phyloP scores from a whole-genome alignment of 2,113 vertebrate genomes.

The Piaya cayana region DNA sequence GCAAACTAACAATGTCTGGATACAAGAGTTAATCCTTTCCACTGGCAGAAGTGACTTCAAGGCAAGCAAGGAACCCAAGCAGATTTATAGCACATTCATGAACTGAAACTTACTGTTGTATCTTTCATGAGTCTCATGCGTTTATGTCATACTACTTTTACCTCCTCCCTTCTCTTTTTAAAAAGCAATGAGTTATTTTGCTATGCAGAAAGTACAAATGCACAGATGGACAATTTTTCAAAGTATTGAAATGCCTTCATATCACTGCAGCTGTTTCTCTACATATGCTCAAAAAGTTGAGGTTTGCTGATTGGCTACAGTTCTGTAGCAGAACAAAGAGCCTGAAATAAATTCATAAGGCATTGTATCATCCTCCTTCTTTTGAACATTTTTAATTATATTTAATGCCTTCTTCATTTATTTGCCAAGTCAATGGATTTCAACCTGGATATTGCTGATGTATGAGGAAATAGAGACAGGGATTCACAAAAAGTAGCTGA shows the following conservation, averaged over 20 bases:
- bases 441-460: background rate
- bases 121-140: background rate
- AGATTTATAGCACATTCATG: background rate
- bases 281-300: background rate
- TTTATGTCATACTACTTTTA: background rate
- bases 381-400: background rate
- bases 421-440: background rate
- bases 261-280: background rate
- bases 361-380: background rate
- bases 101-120: rapidly evolving
- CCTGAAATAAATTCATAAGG: background rate
- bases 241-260: background rate
- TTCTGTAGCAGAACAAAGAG: background rate
- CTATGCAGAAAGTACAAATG: background rate
- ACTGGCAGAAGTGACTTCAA: background rate
- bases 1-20: background rate
- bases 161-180: background rate
- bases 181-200: background rate
- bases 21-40: background rate
- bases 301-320: background rate
- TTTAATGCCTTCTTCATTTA: background rate
- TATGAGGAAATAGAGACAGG: background rate
- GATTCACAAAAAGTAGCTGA: background rate
- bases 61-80: background rate
- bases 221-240: background rate